Base-by-base conservation (phyloP, 1,140 invertebrate species). In the Gryon sp. region DNA sequence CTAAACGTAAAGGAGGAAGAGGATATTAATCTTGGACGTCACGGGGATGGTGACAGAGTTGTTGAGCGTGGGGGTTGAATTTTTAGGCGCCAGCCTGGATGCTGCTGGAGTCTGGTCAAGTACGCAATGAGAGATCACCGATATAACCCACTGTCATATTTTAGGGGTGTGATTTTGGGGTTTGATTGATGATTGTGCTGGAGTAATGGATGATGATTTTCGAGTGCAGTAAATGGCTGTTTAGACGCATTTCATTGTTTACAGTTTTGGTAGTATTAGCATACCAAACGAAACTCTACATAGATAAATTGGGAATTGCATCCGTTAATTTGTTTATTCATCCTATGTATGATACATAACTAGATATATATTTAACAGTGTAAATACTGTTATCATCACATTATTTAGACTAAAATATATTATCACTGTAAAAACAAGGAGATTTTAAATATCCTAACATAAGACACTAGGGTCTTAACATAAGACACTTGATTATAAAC, bases 11-110 rank as follows among this genome's bases (percentile, higher is more conserved):
- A 16, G 24, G 14, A 36, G 12, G 12, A 28, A 19, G 15, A 26
- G 30, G 48, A 22, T 36, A 41, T 41, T 41, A 41, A 41, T 41
- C 38, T 41, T 41, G 16, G 38, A 41, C n/a, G 18, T 41, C 38
- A 20, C 8, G 38, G 11, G 38, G 38, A n/a, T 4, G 11, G 8
- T 41, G 38, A 41, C 15, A 20, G 11, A 16, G n/a, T n/a, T n/a
- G n/a, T n/a, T n/a, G n/a, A n/a, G n/a, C 4, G 11, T 4, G 34
- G 34, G 16, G 1, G 12, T n/a, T 20, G 16, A 20, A 19, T 43
- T 43, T 43, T 43, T 43, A 9, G 9, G 9, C n/a, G 40, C 4
- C 19, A 12, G 32, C 14, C 32, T 12, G 14, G 32, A 34, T 12
- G n/a, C 9, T 9, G 32, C 9, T 34, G 32, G 32, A 9, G 14